Percentiles rank a stretch among this genome's conserved stretches.
Conservation (phyloP, 1,140 invertebrate species). For the Eciton burchellii region DNA sequence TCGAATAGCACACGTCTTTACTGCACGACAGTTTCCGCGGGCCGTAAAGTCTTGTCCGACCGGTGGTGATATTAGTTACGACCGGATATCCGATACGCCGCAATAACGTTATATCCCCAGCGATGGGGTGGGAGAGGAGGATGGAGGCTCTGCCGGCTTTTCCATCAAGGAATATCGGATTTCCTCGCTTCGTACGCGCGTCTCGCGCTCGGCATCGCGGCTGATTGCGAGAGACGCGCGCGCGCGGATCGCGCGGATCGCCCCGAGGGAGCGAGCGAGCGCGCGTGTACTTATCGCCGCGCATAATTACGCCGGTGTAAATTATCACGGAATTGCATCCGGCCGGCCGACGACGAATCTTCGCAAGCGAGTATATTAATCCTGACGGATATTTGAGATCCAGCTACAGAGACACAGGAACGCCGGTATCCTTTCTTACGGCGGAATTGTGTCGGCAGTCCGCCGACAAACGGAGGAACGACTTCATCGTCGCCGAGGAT, state of each 20-base stretch:
- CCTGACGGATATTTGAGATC: not conserved
- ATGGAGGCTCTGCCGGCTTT: too few relatives aligned
- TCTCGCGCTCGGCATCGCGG: not conserved
- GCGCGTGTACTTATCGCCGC: conserved; percentile 39
- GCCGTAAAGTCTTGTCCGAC: conserved; percentile 66
- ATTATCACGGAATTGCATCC: conserved; percentile 56
- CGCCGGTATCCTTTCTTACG: conserved; percentile 36
- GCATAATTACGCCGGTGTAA: conserved; percentile 42
- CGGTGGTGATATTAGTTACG: conserved; percentile 60
- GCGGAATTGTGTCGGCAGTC: conserved; percentile 8
- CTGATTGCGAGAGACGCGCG: not conserved
- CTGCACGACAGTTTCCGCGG: conserved; percentile 67
- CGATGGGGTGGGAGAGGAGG: too few relatives aligned
- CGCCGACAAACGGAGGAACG: conserved; percentile 67
- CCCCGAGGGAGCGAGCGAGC: too few relatives aligned
- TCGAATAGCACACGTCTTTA: conserved; percentile 66
- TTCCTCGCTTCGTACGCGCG: conserved; percentile 42
- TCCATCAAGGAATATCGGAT: conserved; percentile 58
- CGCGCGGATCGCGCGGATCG: conserved; percentile 31
- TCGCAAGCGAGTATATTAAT: too few relatives aligned
- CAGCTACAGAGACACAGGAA: not conserved
- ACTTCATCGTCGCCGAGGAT: conserved; percentile 61
- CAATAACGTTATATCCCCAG: conserved; percentile 53
- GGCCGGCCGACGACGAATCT: not conserved
- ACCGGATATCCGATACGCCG: conserved; percentile 66